phyloP scores from a whole-genome alignment of 2,113 vertebrate species.

The Tragelaphus buxtoni region DNA sequence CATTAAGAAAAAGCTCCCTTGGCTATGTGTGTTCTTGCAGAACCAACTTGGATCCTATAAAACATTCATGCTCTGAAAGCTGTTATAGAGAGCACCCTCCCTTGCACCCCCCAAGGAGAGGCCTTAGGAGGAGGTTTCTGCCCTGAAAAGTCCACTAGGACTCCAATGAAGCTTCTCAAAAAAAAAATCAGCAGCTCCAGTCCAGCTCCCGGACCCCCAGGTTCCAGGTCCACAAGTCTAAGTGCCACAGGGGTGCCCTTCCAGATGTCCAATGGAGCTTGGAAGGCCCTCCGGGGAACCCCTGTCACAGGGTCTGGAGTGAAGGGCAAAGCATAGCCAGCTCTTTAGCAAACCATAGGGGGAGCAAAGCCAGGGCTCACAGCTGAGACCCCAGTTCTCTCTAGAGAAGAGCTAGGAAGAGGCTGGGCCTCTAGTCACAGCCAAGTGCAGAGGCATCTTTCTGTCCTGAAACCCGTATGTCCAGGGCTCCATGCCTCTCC shows the following conservation, averaged over 20 bases:
- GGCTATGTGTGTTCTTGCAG: conserved; percentile 85
- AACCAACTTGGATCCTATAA: conserved; percentile 86
- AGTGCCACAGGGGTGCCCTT: not conserved
- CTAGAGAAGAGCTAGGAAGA: not conserved
- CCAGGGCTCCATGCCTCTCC: no score
- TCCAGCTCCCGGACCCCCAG: not conserved
- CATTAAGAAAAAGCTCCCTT: conserved; percentile 83
- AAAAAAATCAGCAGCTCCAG: conserved; percentile 13
- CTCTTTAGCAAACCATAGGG: not conserved
- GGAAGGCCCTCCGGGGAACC: conserved; percentile 62
- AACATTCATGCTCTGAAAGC: conserved; percentile 90
- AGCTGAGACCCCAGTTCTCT: not conserved
- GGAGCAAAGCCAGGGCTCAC: not conserved
- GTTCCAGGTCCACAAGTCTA: not conserved
- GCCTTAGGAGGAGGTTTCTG: conserved; percentile 61
- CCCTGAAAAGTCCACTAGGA: conserved; percentile 66
- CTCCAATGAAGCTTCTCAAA: conserved; percentile 40
- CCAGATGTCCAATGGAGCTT: not conserved
- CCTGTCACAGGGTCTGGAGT: not conserved
- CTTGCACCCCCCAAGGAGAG: conserved; percentile 4
- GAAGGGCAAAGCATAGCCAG: not conserved
- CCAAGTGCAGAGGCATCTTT: not conserved
- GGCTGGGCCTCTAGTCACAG: not conserved
- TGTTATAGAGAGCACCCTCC: conserved; percentile 81
- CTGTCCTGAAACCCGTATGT: accelerated